phyloP scores from a whole-genome alignment of 2,888 invertebrate genomes.

The Synergus japonicus region DNA sequence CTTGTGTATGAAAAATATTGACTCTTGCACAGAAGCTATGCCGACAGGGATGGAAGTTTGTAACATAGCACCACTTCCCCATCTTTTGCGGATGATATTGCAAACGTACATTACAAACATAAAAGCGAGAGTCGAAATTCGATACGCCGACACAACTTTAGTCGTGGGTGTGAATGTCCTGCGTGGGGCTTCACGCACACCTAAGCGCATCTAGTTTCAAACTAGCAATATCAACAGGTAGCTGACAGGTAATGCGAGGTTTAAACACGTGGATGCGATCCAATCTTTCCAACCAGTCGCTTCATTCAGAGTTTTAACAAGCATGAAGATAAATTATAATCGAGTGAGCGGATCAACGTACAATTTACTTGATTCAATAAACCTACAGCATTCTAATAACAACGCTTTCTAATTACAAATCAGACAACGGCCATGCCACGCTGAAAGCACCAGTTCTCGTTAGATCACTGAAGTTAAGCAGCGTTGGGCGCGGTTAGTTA shows the following conservation, averaged over 20 bases:
- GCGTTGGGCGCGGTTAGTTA: too few species aligned
- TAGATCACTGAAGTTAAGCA: too few species aligned
- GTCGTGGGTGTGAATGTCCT: conserved; percentile 33
- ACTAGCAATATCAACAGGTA: conserved; percentile 34
- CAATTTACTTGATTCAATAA: conserved; percentile 33
- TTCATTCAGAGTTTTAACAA: conserved; percentile 37
- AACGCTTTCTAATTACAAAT: not conserved
- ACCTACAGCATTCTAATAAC: not conserved
- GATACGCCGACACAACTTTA: conserved; percentile 7
- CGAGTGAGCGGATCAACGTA: not conserved
- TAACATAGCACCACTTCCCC: conserved; percentile 13
- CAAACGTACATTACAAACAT: conserved; percentile 2
- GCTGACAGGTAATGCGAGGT: conserved; percentile 33
- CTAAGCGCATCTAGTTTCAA: conserved; percentile 13
- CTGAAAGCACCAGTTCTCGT: too few species aligned
- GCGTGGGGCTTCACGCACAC: conserved; percentile 1
- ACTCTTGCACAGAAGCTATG: not conserved
- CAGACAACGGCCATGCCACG: too few species aligned
- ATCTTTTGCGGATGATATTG: conserved; percentile 27
- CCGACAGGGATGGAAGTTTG: not conserved
- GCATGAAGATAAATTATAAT: conserved; percentile 37
- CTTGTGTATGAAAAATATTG: not conserved
- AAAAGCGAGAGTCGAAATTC: conserved; percentile 35
- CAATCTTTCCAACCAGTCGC: conserved; percentile 34
- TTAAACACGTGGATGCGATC: conserved; percentile 28